phyloP scores from a whole-genome alignment of 2,888 invertebrate species.

The Paralinhomoeus sp. region DNA sequence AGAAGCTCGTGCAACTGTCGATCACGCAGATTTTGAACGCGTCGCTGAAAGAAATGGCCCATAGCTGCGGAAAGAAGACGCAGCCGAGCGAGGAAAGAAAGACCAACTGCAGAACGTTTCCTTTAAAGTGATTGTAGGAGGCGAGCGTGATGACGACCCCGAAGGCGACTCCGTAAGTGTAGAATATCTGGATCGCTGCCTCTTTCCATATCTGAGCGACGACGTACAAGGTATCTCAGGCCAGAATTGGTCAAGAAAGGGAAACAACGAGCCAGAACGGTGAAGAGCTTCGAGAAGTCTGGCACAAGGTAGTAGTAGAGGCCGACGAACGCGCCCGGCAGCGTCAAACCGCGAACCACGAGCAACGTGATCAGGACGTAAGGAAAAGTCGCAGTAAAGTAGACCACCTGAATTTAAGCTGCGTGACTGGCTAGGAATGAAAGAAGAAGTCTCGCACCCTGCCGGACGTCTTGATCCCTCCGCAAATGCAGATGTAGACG shows the following conservation, averaged over 20 bases:
- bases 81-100: no score
- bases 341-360: conserved; percentile 16
- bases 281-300: conserved; percentile 12
- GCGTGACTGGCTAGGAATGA: no score
- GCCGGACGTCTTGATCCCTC: conserved; percentile 69
- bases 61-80: no score
- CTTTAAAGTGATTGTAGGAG: conserved; percentile 19
- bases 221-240: no score
- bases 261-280: conserved; percentile 7
- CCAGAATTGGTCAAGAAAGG: no score
- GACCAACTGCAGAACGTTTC: background rate
- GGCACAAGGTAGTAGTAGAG: conserved; percentile 14
- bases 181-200: conserved; percentile 30
- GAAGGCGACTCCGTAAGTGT: conserved; percentile 28
- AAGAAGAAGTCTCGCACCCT: conserved; percentile 18
- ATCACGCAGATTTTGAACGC: background rate
- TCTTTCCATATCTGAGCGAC: conserved; percentile 28
- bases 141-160: conserved; percentile 24
- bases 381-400: conserved; percentile 19
- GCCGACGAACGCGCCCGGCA: conserved; percentile 17
- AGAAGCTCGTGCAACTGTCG: background rate
- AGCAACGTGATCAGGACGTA: conserved; percentile 17
- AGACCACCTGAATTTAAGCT: conserved; percentile 8
- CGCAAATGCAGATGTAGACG: conserved; percentile 86
- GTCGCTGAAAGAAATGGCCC: no score